Evolutionary conservation across 2,888 invertebrate genomes (phyloP).

Genomic region (Agrochola litura): DNA sequence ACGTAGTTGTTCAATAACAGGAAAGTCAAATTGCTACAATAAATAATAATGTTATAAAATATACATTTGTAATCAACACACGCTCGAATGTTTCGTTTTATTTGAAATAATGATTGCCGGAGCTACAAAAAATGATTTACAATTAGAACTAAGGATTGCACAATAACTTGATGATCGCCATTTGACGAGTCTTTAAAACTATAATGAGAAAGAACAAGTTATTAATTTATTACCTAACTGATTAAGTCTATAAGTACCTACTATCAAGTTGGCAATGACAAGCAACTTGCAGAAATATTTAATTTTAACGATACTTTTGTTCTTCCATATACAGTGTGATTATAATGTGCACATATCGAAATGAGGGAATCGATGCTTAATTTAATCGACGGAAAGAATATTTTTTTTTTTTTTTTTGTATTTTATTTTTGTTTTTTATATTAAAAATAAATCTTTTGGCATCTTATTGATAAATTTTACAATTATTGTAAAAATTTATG

Average conservation of each 20-base stretch:
- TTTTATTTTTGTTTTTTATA: too few relatives aligned
- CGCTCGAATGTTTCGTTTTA: conserved; percentile 28
- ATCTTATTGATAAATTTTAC: too few relatives aligned
- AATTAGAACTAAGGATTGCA: conserved; percentile 22
- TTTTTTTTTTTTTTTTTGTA: too few relatives aligned
- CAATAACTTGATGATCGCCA: conserved; percentile 2
- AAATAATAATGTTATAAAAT: conserved; percentile 42
- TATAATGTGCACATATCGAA: too few relatives aligned
- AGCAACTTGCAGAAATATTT: conserved; percentile 13
- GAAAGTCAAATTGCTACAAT: conserved; percentile 52
- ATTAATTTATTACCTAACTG: not conserved
- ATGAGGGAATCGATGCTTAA: too few relatives aligned
- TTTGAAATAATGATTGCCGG: conserved; percentile 29
- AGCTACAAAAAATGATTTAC: conserved; percentile 6
- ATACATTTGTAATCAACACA: conserved; percentile 33
- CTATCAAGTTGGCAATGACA: not conserved
- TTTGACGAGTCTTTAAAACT: conserved; percentile 8
- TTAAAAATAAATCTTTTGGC: too few relatives aligned
- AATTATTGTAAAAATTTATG: too few relatives aligned
- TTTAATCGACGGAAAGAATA: too few relatives aligned
- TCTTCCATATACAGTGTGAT: conserved; percentile 15
- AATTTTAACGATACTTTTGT: conserved; percentile 10
- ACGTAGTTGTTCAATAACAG: conserved; percentile 55
- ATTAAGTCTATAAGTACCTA: not conserved
- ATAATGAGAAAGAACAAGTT: conserved; percentile 1